A percentile compares a stretch with the other conserved stretches of the same genome.
Conservation (phyloP, 2,113 vertebrate genomes). For the Sprattus sprattus region DNA sequence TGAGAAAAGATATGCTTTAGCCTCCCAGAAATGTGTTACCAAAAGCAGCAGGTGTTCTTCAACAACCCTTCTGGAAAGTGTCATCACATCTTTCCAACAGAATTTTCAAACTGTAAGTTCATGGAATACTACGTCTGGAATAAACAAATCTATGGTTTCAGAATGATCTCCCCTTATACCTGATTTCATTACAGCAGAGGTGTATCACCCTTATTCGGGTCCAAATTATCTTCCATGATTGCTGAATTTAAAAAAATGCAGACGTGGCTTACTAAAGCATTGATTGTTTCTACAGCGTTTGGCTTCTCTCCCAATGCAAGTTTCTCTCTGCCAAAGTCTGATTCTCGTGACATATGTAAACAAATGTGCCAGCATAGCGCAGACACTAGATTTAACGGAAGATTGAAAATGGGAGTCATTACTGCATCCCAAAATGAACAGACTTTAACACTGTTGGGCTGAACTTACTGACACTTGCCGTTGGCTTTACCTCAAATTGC, state of each 20-base stretch:
- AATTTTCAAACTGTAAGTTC: not conserved
- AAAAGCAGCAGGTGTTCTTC: not conserved
- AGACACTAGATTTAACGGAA: slow-evolving; percentile 1
- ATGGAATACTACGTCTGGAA: not conserved
- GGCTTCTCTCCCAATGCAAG: not conserved
- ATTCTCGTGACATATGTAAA: not conserved
- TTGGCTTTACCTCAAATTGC: not conserved
- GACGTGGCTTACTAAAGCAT: not conserved
- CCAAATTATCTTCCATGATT: not conserved
- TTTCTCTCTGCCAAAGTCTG: not conserved
- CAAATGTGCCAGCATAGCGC: not conserved
- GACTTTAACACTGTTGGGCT: not conserved
- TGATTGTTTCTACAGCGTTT: not conserved
- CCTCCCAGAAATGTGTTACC: not conserved
- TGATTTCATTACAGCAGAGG: not conserved
- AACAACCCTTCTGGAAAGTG: not conserved
- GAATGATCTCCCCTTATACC: not conserved
- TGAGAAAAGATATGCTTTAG: not conserved
- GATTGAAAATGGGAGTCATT: not conserved
- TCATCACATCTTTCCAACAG: not conserved
- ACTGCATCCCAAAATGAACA: not conserved
- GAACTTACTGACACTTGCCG: not conserved
- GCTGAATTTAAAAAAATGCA: not conserved
- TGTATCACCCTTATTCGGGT: not conserved
- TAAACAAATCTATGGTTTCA: not conserved